Conservation (phyloP, 2,797 vertebrate genomes). For the Cygnus olor region DNA sequence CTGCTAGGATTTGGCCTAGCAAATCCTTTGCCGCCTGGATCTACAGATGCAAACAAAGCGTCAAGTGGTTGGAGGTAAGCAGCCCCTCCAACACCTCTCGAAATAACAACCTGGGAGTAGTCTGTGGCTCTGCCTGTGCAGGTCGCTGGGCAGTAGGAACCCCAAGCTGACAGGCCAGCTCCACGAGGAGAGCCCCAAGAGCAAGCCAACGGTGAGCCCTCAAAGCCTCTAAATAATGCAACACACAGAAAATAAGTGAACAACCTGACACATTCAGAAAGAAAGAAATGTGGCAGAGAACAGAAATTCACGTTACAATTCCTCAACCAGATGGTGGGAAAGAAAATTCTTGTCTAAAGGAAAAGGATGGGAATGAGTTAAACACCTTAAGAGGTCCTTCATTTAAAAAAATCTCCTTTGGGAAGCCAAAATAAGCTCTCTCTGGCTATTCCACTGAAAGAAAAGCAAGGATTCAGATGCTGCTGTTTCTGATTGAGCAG, state of each 20-base stretch:
- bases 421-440: background rate
- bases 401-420: background rate
- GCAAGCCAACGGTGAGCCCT: background rate
- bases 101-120: background rate
- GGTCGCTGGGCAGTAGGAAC: background rate
- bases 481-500: background rate
- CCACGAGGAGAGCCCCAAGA: rapidly evolving
- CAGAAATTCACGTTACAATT: background rate
- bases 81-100: background rate
- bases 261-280: background rate
- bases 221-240: background rate
- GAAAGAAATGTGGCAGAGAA: background rate
- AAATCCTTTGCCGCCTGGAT: background rate
- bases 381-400: background rate
- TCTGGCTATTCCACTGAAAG: background rate
- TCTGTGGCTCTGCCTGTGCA: background rate
- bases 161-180: background rate
- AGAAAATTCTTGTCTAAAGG: background rate
- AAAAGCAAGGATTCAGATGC: background rate
- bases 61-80: background rate
- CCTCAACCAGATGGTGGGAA: background rate
- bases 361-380: background rate
- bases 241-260: background rate
- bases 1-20: background rate
- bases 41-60: background rate